Percentiles rank a stretch among this genome's conserved stretches.
Evolutionary conservation across 2,888 invertebrate species (phyloP).

Genomic region (Lasioglossum morio): DNA sequence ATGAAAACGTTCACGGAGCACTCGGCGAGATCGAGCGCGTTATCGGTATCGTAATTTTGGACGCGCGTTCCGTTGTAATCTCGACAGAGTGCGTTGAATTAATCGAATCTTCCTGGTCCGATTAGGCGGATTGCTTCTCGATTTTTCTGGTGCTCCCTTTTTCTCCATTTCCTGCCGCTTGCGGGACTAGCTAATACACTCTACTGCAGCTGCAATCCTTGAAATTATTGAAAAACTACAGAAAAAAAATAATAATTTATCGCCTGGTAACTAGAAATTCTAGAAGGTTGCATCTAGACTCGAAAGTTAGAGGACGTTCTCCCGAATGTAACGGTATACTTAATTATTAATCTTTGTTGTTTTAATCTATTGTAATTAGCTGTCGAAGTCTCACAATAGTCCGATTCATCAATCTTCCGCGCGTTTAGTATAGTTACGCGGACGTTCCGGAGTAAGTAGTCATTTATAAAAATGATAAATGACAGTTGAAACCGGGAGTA

Average conservation of each 20-base stretch:
- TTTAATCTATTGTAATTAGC: neutral
- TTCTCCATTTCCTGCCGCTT: neutral
- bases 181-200: neutral
- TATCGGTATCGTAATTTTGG: constrained; percentile 6
- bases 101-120: constrained; percentile 4
- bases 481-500: neutral
- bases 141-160: neutral
- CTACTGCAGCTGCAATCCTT: too few relatives aligned
- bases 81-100: neutral
- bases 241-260: neutral
- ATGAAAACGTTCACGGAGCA: neutral
- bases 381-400: neutral
- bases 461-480: neutral
- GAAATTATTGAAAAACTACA: too few relatives aligned
- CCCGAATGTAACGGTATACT: neutral
- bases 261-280: neutral
- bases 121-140: neutral
- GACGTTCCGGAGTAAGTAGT: neutral
- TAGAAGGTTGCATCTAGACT: neutral
- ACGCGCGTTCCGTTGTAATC: neutral
- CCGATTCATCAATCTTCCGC: neutral
- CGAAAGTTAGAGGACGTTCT: neutral
- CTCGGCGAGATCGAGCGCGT: neutral
- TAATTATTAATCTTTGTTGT: neutral
- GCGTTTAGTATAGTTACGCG: neutral